phyloP scores from a whole-genome alignment of 2,888 invertebrate species.

The Nemotelus pantherinus region DNA sequence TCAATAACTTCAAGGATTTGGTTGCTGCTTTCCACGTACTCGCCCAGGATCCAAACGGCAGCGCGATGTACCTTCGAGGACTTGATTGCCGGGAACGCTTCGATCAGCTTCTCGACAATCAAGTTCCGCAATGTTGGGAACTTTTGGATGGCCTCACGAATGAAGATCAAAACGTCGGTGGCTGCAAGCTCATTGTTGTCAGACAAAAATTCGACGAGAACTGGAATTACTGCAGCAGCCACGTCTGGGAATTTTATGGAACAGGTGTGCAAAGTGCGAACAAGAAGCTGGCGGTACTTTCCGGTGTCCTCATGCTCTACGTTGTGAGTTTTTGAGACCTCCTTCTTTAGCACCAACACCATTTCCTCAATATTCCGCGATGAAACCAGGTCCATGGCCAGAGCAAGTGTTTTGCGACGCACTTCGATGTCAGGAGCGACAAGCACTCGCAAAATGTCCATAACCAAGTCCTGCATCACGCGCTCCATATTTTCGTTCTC shows the following conservation, averaged over 20 bases:
- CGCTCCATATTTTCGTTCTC: slow-evolving; percentile 86
- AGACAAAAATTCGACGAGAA: slow-evolving; percentile 90
- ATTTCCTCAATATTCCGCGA: slow-evolving; percentile 95
- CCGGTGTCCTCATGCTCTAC: slow-evolving; percentile 95
- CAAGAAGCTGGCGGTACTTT: slow-evolving; percentile 93
- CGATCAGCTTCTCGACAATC: slow-evolving; percentile 79
- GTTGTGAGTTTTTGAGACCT: slow-evolving; percentile 88
- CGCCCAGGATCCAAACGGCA: slow-evolving; percentile 97
- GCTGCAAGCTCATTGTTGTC: slow-evolving; percentile 92
- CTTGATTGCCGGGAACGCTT: slow-evolving; percentile 86
- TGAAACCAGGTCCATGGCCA: slow-evolving; percentile 90
- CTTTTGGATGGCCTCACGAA: slow-evolving; percentile 95
- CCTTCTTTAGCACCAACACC: slow-evolving; percentile 91
- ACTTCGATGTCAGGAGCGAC: slow-evolving; percentile 95
- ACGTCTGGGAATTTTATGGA: slow-evolving; percentile 97
- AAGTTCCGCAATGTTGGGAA: slow-evolving; percentile 83
- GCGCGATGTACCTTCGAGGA: slow-evolving; percentile 93
- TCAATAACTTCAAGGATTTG: slow-evolving; percentile 85
- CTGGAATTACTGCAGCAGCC: slow-evolving; percentile 91
- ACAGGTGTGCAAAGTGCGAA: slow-evolving; percentile 92
- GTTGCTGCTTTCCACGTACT: slow-evolving; percentile 84
- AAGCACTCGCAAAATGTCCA: slow-evolving; percentile 96
- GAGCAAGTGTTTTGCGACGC: slow-evolving; percentile 81
- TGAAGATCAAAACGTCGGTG: slow-evolving; percentile 91
- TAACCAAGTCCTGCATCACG: slow-evolving; percentile 88